These are phyloP conservation scores for Euplexia lucipara DNA, from an alignment of 2,888 invertebrate species.

Conservation along the genomic window DNA sequence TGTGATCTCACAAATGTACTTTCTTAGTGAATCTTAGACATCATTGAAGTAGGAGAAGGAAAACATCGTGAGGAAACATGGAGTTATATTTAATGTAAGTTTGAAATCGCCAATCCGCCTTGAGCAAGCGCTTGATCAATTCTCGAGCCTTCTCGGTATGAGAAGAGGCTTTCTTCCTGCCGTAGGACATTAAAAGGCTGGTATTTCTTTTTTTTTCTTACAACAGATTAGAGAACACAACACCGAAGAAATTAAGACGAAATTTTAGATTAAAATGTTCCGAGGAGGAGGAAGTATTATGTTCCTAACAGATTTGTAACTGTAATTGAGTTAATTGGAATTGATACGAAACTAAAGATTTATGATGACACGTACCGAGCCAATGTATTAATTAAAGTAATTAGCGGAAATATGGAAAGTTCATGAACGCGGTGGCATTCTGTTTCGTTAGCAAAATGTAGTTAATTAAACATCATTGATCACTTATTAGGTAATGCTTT, in stretches of 20 bases:
- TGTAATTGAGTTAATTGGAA: slow-evolving; percentile 30
- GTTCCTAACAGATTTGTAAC: slow-evolving; percentile 28
- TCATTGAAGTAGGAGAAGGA: no score
- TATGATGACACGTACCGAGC: slow-evolving; percentile 27
- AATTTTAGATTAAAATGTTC: slow-evolving; percentile 8
- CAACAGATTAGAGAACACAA: no score
- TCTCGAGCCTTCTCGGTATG: no score
- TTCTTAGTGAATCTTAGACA: no score
- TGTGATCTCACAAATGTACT: no score
- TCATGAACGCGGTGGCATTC: slow-evolving; percentile 14
- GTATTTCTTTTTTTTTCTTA: no score
- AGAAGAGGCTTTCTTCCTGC: no score
- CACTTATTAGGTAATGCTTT: neutral
- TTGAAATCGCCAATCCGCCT: no score
- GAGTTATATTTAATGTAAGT: no score
- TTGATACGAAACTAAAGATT: slow-evolving; percentile 43
- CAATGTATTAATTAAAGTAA: slow-evolving; percentile 51
- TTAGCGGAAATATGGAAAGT: slow-evolving; percentile 46
- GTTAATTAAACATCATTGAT: slow-evolving; percentile 14
- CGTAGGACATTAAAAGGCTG: no score
- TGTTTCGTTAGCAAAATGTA: slow-evolving; percentile 13
- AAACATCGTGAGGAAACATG: no score
- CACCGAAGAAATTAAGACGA: slow-evolving; percentile 11
- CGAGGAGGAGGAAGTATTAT: slow-evolving; percentile 1
- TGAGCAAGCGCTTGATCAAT: no score